Evolutionary conservation across 2,113 vertebrate genomes (phyloP), one percentile per base, ranked within the genome.

Genomic region (Zosterops japonicus): DNA sequence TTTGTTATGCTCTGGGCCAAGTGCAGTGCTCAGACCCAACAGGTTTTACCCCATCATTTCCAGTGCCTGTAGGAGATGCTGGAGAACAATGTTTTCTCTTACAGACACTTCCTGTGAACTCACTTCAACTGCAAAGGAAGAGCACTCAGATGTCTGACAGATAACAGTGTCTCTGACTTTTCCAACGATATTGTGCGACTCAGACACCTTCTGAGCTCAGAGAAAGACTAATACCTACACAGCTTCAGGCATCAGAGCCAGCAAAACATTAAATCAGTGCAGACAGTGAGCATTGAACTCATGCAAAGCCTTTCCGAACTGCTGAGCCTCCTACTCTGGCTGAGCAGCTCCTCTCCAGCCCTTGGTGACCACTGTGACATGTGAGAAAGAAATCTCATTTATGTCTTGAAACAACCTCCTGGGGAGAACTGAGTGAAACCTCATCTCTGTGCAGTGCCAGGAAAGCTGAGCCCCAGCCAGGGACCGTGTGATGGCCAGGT

Each of bases 251-350:
- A 31, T 4, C 3, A 4, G 13, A 41, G 47, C 39, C 52, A 53
- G 35, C 35, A 61, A 42, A 60, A 33, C 3, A 5, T 15, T 35
- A 21, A 44, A 33, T 21, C 42, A 53, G 8, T 12, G 44, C 56
- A 57, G 70, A 14, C 19, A 52, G 41, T 0, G 0, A 46, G 6
- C 22, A 21, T 22, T 17, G 76, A 46, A 15, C 42, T 28, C 29
- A 4, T 2, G 18, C 0, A 0, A 11, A 7, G 16, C 19, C 5
- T 42, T 44, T 55, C 55, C 1, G 11, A 10, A 5, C 27, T 12
- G 12, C 39, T n/a, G 39, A 2, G 8, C 36, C 27, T 59, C 70
- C 35, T 69, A 23, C 44, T 56, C 59, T 21, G n/a, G n/a, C 17
- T 36, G 33, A 23, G 50, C 55, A 29, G 27, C 74, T 50, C 33